Percentiles rank a stretch among this genome's conserved stretches.
Evolutionary conservation across 2,797 vertebrate species (phyloP).

Genomic region (Cyclopterus lumpus): DNA sequence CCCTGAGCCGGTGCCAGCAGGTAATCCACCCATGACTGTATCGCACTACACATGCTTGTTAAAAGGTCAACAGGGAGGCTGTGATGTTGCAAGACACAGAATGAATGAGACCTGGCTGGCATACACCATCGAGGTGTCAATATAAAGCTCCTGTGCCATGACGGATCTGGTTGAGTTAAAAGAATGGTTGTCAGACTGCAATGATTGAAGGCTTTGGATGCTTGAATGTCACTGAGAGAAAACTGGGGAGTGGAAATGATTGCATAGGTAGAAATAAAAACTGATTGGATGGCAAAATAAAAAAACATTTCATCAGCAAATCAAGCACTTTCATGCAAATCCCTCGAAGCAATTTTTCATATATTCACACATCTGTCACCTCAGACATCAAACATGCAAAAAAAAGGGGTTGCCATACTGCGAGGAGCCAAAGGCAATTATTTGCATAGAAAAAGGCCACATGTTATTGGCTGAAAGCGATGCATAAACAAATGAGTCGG

Average conservation of each 20-base stretch:
- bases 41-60: slow-evolving; percentile 38
- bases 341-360: slow-evolving; percentile 67
- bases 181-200: slow-evolving; percentile 55
- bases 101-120: slow-evolving; percentile 27
- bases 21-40: slow-evolving; percentile 20
- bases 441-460: slow-evolving; percentile 64
- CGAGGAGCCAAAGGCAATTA: slow-evolving; percentile 44
- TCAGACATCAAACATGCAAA: slow-evolving; percentile 62
- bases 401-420: slow-evolving; percentile 42
- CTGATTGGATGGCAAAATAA: slow-evolving; percentile 69
- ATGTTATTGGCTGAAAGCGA: slow-evolving; percentile 62
- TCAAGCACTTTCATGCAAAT: slow-evolving; percentile 77
- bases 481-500: slow-evolving; percentile 60
- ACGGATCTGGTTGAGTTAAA: slow-evolving; percentile 62
- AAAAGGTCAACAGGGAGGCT: slow-evolving; percentile 55
- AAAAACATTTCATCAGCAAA: slow-evolving; percentile 62
- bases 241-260: slow-evolving; percentile 62
- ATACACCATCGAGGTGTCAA: slow-evolving; percentile 46
- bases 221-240: slow-evolving; percentile 46
- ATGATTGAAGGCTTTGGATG: slow-evolving; percentile 64
- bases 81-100: not conserved
- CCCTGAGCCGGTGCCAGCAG: not conserved
- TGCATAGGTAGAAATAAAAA: slow-evolving; percentile 66
- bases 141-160: slow-evolving; percentile 45
- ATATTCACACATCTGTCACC: slow-evolving; percentile 74